Base-by-base conservation (phyloP, 2,113 vertebrate genomes). In the Entelurus aequoreus region DNA sequence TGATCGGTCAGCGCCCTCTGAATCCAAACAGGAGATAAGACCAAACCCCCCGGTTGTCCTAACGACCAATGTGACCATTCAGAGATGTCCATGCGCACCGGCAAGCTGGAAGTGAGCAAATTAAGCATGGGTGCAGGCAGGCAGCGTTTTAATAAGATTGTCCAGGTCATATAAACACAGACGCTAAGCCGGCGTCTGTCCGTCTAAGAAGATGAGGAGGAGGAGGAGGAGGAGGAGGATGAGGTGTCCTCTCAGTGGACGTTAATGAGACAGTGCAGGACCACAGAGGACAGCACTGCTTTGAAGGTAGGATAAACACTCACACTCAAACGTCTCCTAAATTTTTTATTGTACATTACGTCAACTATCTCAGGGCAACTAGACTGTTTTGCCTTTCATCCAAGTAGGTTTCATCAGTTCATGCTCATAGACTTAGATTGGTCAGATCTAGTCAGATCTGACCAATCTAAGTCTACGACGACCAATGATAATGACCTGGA, bases 81-180 rank as follows among this genome's bases (percentile, higher is more conserved):
- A 63, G 69, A 78, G 78, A 69, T 66, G 72, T 78, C 50, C 5
- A 16, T 69, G 65, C 81, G 66, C 19, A 19, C 19, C 19, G 19
- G 19, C 28, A 28, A 28, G 28, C 28, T 82, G 74, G 79, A 86
- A 77, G 80, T 78, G 75, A 74, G 74, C 80, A 88, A 89, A 91
- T 90, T 88, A 89, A 88, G 81, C 80, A 62, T 0, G 74, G 72
- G 85, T 74, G 86, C 77, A 81, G 79, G 76, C 74, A 75, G 66
- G 69, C 37, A 50, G 38, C 65, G 78, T 84, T 87, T 89, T 82
- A 86, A 87, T 87, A 88, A 84, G 77, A 87, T 81, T 79, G 75
- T 69, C 72, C 62, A 75, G 69, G 74, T 86, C 85, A 87, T 72
- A 74, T 77, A 87, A 90, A 87, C 85, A 82, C 67, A 51, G 65